These are phyloP conservation scores for Plectrocnemia conspersa DNA, from an alignment of 1,140 invertebrate genomes.

Conservation along the genomic window DNA sequence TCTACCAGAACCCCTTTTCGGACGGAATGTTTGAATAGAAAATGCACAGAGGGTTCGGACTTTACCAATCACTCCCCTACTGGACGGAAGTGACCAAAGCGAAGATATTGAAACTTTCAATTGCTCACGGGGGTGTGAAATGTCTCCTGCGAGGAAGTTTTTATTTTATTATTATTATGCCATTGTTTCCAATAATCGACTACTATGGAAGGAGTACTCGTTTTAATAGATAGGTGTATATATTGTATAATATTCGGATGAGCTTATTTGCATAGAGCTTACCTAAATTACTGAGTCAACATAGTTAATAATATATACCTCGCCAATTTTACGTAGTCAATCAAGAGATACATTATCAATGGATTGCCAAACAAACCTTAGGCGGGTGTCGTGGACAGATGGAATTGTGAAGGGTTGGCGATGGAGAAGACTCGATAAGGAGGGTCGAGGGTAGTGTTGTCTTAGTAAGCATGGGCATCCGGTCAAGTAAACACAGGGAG, in stretches of 20 bases:
- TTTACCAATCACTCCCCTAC: constrained; percentile 2
- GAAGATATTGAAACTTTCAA: constrained; percentile 35
- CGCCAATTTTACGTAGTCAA: constrained; percentile 25
- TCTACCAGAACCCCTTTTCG: constrained; percentile 4
- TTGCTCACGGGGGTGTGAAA: constrained; percentile 15
- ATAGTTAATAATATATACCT: constrained; percentile 24
- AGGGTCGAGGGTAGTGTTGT: constrained; percentile 28
- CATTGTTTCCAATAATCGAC: neutral
- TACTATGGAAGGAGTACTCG: too few species aligned
- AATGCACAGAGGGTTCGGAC: constrained; percentile 22
- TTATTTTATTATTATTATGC: neutral
- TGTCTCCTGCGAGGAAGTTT: neutral
- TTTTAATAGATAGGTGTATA: too few species aligned
- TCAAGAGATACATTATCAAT: constrained; percentile 35
- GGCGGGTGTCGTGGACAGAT: neutral
- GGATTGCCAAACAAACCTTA: constrained; percentile 31
- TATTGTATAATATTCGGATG: too few species aligned
- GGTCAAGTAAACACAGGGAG: constrained; percentile 34
- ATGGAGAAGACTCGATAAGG: constrained; percentile 10
- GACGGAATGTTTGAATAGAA: constrained; percentile 31
- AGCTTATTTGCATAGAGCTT: constrained; percentile 22
- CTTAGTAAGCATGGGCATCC: constrained; percentile 33
- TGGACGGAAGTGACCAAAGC: constrained; percentile 28
- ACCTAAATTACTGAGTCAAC: constrained; percentile 29
- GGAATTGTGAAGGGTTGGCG: constrained; percentile 14